phyloP scores from a whole-genome alignment of 2,797 vertebrate species.

The Hypotaenidia philippensis region DNA sequence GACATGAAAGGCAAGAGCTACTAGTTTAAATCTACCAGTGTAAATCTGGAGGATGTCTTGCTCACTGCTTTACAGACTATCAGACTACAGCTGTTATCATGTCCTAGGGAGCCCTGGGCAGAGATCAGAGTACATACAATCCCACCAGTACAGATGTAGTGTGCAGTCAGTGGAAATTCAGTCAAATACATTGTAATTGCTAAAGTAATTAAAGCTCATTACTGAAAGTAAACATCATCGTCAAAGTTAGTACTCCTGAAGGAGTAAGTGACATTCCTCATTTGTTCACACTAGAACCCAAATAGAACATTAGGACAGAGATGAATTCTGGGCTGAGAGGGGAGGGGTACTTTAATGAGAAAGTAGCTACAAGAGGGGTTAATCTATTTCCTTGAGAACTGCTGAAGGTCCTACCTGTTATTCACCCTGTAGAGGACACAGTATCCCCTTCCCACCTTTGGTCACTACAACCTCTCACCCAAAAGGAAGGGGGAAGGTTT shows the following conservation, averaged over 20 bases:
- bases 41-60: constrained; percentile 14
- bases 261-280: constrained; percentile 33
- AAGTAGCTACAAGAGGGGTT: background rate
- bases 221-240: constrained; percentile 66
- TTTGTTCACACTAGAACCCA: constrained; percentile 12
- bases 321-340: background rate
- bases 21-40: background rate
- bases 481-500: background rate
- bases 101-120: constrained; percentile 46
- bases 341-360: background rate
- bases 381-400: background rate
- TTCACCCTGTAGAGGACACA: background rate
- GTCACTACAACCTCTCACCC: background rate
- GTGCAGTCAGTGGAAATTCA: constrained; percentile 73
- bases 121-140: constrained; percentile 42
- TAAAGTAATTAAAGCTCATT: constrained; percentile 78
- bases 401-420: background rate
- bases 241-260: constrained; percentile 47
- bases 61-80: constrained; percentile 48
- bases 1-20: background rate
- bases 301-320: background rate
- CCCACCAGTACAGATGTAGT: constrained; percentile 67
- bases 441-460: background rate
- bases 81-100: constrained; percentile 42
- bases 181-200: constrained; percentile 72